Evolutionary conservation across 2,888 invertebrate genomes (phyloP).

Genomic region (Leptopterna dolabrata): DNA sequence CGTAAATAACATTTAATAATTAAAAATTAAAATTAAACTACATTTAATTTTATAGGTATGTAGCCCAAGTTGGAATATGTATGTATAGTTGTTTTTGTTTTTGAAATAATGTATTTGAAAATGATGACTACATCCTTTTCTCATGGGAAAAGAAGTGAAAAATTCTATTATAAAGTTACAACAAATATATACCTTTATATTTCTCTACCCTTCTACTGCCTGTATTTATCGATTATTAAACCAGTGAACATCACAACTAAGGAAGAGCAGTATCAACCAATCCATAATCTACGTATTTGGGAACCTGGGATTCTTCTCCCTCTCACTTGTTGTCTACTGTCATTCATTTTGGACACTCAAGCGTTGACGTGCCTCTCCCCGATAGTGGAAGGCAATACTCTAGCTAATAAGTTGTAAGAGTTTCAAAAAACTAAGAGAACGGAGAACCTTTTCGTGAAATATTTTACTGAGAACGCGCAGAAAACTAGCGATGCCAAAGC

Average conservation of each 20-base stretch:
- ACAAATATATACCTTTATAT: background rate
- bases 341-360: background rate
- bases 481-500: no score
- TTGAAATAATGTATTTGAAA: background rate
- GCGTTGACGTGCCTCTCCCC: background rate
- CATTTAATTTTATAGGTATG: background rate
- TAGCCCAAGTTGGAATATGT: background rate
- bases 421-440: no score
- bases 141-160: background rate
- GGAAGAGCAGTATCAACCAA: no score
- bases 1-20: no score
- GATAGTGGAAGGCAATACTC: background rate
- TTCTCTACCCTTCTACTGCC: background rate
- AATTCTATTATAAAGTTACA: background rate
- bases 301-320: background rate
- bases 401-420: no score
- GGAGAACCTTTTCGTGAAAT: no score
- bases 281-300: no score
- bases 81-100: background rate
- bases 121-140: background rate
- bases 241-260: no score
- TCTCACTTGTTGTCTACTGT: background rate
- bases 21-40: no score
- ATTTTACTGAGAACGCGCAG: no score
- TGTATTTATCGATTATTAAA: no score